Evolutionary conservation across 2,113 vertebrate species (phyloP).

Genomic region (Pseudopodoces humilis): DNA sequence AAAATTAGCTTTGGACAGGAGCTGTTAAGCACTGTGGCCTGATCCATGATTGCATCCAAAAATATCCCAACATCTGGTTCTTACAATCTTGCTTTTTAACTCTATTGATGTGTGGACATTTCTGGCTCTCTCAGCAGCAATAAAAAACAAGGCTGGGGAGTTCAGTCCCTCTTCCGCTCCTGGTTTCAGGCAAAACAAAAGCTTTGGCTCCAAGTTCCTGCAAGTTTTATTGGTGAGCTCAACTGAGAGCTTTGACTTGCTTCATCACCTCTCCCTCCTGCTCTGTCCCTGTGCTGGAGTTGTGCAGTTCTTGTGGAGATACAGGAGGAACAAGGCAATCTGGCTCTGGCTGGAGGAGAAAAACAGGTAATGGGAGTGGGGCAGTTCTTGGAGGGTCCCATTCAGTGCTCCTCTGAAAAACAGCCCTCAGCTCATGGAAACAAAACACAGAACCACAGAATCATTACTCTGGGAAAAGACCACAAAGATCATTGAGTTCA

Average conservation of each 20-base stretch:
- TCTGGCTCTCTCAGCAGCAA: background rate
- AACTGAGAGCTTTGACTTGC: background rate
- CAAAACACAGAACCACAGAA: background rate
- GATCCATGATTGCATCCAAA: background rate
- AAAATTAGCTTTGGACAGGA: conserved; percentile 9
- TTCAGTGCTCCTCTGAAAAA: background rate
- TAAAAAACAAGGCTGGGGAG: background rate
- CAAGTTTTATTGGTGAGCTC: background rate
- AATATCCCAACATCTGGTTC: conserved; percentile 38
- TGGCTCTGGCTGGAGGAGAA: background rate
- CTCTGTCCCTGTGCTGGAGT: background rate
- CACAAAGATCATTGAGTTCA: accelerated
- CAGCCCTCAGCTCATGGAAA: background rate
- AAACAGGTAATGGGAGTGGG: background rate
- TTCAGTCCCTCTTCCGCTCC: background rate
- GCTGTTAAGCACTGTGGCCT: background rate
- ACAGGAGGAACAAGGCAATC: background rate
- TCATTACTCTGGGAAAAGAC: background rate
- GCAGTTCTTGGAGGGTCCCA: background rate
- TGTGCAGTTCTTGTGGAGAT: background rate
- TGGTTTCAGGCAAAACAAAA: background rate
- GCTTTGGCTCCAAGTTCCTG: background rate
- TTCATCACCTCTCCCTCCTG: background rate
- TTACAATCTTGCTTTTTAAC: background rate
- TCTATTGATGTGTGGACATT: background rate